Evolutionary conservation across 2,888 invertebrate genomes (phyloP).

Genomic region (Notodonta ziczac): DNA sequence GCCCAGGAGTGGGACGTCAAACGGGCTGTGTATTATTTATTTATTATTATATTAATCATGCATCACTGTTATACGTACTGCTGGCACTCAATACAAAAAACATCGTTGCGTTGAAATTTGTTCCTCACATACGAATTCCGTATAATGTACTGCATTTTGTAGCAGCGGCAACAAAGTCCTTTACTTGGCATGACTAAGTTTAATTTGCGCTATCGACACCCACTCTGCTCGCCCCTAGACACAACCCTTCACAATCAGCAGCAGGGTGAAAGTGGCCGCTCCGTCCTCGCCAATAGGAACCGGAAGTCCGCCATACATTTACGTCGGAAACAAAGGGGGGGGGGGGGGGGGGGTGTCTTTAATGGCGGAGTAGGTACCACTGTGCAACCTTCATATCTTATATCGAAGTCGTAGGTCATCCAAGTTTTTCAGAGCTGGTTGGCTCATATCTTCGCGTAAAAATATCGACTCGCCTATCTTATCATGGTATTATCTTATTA

Average conservation of each 20-base stretch:
- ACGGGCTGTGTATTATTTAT: too few species aligned
- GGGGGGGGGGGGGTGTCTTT: neutral
- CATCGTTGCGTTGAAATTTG: too few species aligned
- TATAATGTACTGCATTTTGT: too few species aligned
- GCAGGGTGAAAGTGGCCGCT: constrained; percentile 2
- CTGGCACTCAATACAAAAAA: too few species aligned
- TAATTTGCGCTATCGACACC: neutral
- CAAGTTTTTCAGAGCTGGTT: neutral
- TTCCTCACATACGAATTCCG: too few species aligned
- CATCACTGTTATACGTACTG: too few species aligned
- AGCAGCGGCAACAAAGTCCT: too few species aligned
- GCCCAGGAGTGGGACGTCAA: too few species aligned
- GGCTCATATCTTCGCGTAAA: neutral
- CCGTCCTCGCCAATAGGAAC: constrained; percentile 4
- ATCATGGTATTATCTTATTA: too few species aligned
- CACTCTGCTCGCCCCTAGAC: neutral
- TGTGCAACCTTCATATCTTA: neutral
- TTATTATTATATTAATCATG: too few species aligned
- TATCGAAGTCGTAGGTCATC: neutral
- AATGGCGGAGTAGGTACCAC: neutral
- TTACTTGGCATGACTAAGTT: neutral
- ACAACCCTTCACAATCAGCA: neutral
- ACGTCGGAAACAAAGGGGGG: constrained; percentile 5
- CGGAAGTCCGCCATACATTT: constrained; percentile 2
- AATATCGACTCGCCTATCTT: too few species aligned